Conservation (phyloP, 2,113 vertebrate genomes). For the Nannobrachium achirus region DNA sequence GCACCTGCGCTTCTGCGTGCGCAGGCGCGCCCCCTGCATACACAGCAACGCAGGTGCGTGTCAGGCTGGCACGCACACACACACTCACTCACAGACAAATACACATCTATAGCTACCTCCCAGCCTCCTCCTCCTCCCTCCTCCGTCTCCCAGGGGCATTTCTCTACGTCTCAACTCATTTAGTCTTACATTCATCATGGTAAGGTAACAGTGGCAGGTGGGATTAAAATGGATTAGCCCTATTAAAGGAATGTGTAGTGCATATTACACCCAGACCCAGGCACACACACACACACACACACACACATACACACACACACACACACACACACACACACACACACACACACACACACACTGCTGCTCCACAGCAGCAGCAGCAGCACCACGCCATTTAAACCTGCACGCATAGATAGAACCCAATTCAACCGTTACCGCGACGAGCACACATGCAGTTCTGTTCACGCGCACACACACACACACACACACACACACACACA, state of each 20-base stretch:
- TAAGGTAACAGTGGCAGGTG: conserved; percentile 83
- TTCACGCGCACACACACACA: not conserved
- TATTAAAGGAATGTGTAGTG: conserved; percentile 79
- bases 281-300: conserved; percentile 16
- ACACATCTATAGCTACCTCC: conserved; percentile 68
- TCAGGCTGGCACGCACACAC: not conserved
- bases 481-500: not conserved
- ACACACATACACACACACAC: conserved; percentile 7
- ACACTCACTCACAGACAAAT: conserved; percentile 51
- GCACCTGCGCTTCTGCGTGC: not conserved
- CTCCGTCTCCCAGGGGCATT: conserved; percentile 74
- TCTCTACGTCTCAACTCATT: conserved; percentile 81
- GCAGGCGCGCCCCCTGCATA: too few species aligned
- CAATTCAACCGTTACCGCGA: too few species aligned
- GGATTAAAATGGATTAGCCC: conserved; percentile 85
- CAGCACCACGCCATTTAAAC: too few species aligned
- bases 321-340: not conserved
- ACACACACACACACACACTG: not conserved
- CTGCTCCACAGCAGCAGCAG: not conserved
- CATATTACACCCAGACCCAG: conserved; percentile 63
- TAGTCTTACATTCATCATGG: conserved; percentile 83
- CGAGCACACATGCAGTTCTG: too few species aligned
- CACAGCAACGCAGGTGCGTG: too few species aligned
- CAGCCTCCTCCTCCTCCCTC: conserved; percentile 55
- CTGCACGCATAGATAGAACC: not conserved